Conservation (phyloP, 2,888 invertebrate genomes). For the Aporophyla lueneburgensis region DNA sequence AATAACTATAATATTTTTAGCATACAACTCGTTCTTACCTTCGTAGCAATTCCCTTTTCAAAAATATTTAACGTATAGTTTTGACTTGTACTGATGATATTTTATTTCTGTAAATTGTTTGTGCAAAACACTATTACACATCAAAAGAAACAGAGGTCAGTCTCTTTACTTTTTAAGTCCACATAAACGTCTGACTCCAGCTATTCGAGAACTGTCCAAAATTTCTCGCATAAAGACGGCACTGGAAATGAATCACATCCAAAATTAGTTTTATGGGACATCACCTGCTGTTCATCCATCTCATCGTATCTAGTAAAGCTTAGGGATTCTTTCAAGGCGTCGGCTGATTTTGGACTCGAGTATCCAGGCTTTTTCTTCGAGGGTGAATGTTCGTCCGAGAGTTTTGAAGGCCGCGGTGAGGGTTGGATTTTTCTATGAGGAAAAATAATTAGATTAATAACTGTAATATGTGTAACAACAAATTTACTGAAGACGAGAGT, state of each 20-base stretch:
- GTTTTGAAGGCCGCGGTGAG: not conserved
- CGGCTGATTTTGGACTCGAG: conserved; percentile 37
- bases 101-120: not conserved
- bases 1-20: too few species aligned
- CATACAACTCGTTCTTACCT: too few species aligned
- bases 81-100: not conserved
- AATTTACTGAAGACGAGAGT: not conserved
- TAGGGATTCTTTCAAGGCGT: conserved; percentile 40
- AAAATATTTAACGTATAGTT: too few species aligned
- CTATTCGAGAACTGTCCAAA: not conserved
- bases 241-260: not conserved
- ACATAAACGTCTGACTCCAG: not conserved
- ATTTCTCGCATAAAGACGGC: too few species aligned
- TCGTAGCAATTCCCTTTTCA: too few species aligned
- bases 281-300: conserved; percentile 24
- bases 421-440: conserved; percentile 7
- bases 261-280: not conserved
- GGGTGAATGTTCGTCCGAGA: not conserved
- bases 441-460: not conserved
- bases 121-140: not conserved
- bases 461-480: not conserved
- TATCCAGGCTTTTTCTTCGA: conserved; percentile 21
- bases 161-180: too few species aligned
- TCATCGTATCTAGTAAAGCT: conserved; percentile 52
- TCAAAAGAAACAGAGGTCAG: too few species aligned